Base-by-base conservation (phyloP, 2,797 vertebrate species). In the Dryobates pubescens region DNA sequence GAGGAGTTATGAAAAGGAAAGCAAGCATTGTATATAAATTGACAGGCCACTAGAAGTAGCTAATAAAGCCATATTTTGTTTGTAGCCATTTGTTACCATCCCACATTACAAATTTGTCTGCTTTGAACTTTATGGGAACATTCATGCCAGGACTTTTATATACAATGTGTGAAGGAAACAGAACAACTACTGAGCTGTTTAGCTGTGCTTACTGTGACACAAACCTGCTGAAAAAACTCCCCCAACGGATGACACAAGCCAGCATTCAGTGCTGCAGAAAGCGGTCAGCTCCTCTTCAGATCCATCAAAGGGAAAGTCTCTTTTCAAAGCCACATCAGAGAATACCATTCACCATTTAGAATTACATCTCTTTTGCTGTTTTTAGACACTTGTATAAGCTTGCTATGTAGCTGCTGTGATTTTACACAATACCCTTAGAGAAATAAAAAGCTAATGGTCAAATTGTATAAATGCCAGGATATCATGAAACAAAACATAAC, bases 11-110 rank as follows among this genome's bases (percentile, higher is more conserved):
- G 73, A 94, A 61, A 92, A 91, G 92, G 93, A 88, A 94, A 67
- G 78, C 77, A 90, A 94, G 93, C 91, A 91, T 86, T 95, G 91
- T 91, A 89, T 89, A 86, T 93, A 87, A 91, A 79, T 87, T 92
- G 91, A 88, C 92, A 94, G 86, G 89, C 94, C 79, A 95, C 96
- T 95, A 96, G 69, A 88, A 96, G 94, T 53, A 90, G 92, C 93
- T 96, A 95, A 96, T 96, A 96, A 97, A 97, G 96, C 94, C 94
- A 92, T 96, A 93, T 96, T 97, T 97, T 95, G 96, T 96, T 96
- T 96, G 96, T 69, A 94, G 88, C 83, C 81, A 79, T 95, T 95
- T 95, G 94, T 96, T 91, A 95, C 88, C 71, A 92, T 90, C 71
- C 82, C 91, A 88, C 87, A 94, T 82, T 85, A 93, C 88, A 95